These are phyloP conservation scores for Craterocephalus amniculus DNA, from an alignment of 2,797 vertebrate species.

Conservation along the genomic window DNA sequence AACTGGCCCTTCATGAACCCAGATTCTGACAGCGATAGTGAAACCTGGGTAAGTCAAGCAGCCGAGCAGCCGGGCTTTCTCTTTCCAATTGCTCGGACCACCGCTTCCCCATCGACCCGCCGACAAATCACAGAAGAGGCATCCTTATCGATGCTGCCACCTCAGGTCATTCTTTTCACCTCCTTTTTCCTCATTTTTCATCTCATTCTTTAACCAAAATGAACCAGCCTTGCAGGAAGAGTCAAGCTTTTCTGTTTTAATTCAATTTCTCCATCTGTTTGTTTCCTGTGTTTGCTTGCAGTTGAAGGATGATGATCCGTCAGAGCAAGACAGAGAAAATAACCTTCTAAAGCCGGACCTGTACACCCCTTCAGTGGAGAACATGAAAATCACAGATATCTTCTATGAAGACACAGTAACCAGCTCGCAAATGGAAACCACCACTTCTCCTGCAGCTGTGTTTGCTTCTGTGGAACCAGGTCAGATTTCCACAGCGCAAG, in stretches of 20 bases:
- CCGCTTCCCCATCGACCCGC: conserved; percentile 38
- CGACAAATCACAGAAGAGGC: conserved; percentile 78
- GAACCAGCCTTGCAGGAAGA: background rate
- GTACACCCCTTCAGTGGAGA: conserved; percentile 54
- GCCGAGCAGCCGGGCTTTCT: conserved; percentile 79
- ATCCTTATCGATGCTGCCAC: conserved; percentile 61
- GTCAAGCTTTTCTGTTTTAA: background rate
- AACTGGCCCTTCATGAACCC: conserved; percentile 35
- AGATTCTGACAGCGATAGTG: conserved; percentile 64
- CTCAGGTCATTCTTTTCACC: conserved; percentile 53
- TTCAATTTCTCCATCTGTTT: background rate
- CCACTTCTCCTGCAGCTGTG: conserved; percentile 37
- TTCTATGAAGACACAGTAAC: conserved; percentile 77
- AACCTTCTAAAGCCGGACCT: conserved; percentile 38
- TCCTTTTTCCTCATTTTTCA: background rate
- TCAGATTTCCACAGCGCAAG: conserved; percentile 27
- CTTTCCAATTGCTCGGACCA: conserved; percentile 66
- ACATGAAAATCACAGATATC: conserved; percentile 72
- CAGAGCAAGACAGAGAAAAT: conserved; percentile 39
- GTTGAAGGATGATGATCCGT: conserved; percentile 29
- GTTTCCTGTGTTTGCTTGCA: conserved; percentile 15
- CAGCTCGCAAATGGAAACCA: conserved; percentile 37
- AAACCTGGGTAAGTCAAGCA: conserved; percentile 70
- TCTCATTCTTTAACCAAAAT: background rate
- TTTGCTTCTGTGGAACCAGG: conserved; percentile 55